Evolutionary conservation across 2,888 invertebrate species (phyloP).

Genomic region (Papilio elwesi): DNA sequence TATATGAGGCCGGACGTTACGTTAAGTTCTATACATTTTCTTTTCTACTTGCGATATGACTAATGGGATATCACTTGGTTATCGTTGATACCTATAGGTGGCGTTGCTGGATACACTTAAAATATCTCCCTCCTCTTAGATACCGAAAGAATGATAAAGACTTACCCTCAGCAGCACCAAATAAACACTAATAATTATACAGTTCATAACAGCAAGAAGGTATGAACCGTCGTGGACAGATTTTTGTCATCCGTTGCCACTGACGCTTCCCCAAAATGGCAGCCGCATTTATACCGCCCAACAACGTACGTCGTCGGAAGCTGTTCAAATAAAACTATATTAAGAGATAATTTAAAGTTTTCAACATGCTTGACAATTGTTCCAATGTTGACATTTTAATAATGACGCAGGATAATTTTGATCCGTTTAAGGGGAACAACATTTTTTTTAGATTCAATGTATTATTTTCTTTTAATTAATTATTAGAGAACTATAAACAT

Average conservation of each 20-base stretch:
- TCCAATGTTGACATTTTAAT: not conserved
- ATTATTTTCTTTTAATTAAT: too few species aligned
- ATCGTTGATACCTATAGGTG: too few species aligned
- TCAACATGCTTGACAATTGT: not conserved
- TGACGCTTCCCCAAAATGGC: not conserved
- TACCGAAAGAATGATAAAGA: too few species aligned
- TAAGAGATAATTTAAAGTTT: not conserved
- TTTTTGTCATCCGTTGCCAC: not conserved
- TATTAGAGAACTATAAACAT: too few species aligned
- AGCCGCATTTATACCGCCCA: not conserved
- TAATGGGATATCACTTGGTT: too few species aligned
- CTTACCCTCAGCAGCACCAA: constrained; percentile 12
- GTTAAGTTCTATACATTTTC: too few species aligned
- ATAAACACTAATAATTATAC: not conserved
- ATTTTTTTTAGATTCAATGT: too few species aligned
- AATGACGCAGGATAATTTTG: not conserved
- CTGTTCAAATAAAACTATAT: constrained; percentile 17
- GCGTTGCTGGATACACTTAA: too few species aligned
- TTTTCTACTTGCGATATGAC: too few species aligned
- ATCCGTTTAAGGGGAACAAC: too few species aligned
- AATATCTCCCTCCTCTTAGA: too few species aligned
- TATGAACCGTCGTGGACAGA: not conserved
- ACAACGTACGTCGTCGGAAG: not conserved
- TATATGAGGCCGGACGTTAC: too few species aligned
- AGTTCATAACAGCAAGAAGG: not conserved